These are phyloP conservation scores for Bellardia bayeri DNA, from an alignment of 2,888 invertebrate genomes.

Conservation along the genomic window DNA sequence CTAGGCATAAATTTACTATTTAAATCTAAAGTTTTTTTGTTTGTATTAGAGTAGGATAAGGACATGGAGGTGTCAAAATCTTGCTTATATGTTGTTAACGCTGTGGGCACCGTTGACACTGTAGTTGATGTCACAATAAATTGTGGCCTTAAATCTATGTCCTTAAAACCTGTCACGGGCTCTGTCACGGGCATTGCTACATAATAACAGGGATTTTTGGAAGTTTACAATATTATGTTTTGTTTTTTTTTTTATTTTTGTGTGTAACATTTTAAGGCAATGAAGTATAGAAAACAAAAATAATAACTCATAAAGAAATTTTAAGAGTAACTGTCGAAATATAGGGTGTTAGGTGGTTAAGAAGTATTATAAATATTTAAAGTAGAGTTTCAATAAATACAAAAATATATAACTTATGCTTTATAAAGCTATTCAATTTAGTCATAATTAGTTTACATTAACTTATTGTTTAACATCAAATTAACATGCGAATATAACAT, in stretches of 20 bases:
- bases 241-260: slow-evolving; percentile 23
- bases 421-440: no score
- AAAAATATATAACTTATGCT: no score
- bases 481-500: no score
- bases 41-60: slow-evolving; percentile 43
- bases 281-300: slow-evolving; percentile 49
- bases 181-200: slow-evolving; percentile 59
- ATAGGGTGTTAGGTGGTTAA: slow-evolving; percentile 32
- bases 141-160: slow-evolving; percentile 85
- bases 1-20: slow-evolving; percentile 68
- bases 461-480: no score
- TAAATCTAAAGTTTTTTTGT: slow-evolving; percentile 63
- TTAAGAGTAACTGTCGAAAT: not conserved
- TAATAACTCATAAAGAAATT: not conserved
- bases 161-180: slow-evolving; percentile 77
- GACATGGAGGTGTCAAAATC: slow-evolving; percentile 40
- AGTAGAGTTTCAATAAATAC: not conserved
- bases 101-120: slow-evolving; percentile 35
- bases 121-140: slow-evolving; percentile 47
- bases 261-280: slow-evolving; percentile 5
- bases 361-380: not conserved
- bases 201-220: slow-evolving; percentile 69
- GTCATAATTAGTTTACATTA: no score
- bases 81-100: slow-evolving; percentile 78
- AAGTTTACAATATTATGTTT: slow-evolving; percentile 68